Conservation (phyloP, 2,888 invertebrate species). For the Drosophila ezoana region DNA sequence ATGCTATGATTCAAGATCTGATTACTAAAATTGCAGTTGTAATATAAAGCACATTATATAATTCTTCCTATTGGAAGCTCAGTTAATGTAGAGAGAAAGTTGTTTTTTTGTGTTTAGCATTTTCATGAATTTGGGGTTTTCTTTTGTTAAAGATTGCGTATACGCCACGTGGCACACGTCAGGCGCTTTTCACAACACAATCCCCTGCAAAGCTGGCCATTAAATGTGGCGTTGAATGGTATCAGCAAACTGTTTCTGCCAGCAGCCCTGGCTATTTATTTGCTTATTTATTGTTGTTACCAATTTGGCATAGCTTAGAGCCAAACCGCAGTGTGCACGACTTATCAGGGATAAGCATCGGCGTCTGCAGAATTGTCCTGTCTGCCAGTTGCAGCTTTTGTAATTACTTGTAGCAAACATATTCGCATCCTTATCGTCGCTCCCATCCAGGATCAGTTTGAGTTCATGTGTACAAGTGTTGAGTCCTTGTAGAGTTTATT, state of each 20-base stretch:
- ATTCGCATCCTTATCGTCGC: background rate
- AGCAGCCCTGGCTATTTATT: constrained; percentile 10
- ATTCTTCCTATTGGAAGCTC: no score
- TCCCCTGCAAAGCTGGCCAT: constrained; percentile 34
- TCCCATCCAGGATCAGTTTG: background rate
- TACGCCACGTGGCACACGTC: constrained; percentile 27
- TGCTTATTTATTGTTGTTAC: constrained; percentile 5
- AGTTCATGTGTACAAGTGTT: no score
- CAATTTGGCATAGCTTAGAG: constrained; percentile 32
- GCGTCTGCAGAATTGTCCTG: constrained; percentile 5
- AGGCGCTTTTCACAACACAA: constrained; percentile 17
- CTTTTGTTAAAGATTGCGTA: constrained; percentile 15
- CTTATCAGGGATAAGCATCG: constrained; percentile 35
- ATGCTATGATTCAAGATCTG: no score
- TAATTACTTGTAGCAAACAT: constrained; percentile 21
- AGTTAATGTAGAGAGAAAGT: background rate
- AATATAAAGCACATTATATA: no score
- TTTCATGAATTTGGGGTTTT: background rate
- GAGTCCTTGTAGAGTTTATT: no score
- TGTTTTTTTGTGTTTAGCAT: background rate
- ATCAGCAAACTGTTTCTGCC: constrained; percentile 14
- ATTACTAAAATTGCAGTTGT: no score
- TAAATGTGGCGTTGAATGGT: constrained; percentile 29
- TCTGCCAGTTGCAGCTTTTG: constrained; percentile 22
- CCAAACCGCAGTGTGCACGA: constrained; percentile 1